Evolutionary conservation across 2,888 invertebrate species (phyloP).

Genomic region (Mimas tiliae): DNA sequence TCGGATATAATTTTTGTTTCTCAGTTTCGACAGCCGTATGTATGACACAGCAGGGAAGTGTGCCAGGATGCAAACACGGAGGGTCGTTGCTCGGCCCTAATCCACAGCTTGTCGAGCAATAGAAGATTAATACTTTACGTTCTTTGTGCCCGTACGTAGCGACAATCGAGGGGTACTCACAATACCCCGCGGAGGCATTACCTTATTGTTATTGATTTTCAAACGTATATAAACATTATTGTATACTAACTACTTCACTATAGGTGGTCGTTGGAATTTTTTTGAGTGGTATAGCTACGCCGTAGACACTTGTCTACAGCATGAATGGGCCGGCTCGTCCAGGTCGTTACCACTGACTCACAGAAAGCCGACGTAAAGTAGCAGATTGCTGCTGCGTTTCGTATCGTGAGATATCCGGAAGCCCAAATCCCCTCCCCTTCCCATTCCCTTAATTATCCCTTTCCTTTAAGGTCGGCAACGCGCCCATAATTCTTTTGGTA

Average conservation of each 20-base stretch:
- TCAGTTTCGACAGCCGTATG: constrained; percentile 37
- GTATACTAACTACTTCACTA: neutral
- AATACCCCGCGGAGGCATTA: constrained; percentile 55
- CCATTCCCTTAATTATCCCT: no score
- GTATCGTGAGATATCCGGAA: no score
- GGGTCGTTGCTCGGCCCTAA: constrained; percentile 34
- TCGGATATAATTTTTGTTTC: neutral
- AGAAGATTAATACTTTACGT: constrained; percentile 79
- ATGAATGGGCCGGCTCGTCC: no score
- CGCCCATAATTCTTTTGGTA: no score
- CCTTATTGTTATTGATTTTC: constrained; percentile 60
- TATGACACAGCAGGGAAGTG: constrained; percentile 56
- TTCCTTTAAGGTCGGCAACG: no score
- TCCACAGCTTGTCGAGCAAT: constrained; percentile 63
- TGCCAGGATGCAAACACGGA: constrained; percentile 77
- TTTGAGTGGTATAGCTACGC: no score
- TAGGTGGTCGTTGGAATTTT: neutral
- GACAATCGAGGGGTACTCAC: constrained; percentile 58
- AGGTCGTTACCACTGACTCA: no score
- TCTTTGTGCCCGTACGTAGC: constrained; percentile 66
- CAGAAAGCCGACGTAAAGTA: no score
- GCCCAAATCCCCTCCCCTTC: no score
- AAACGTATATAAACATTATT: constrained; percentile 28
- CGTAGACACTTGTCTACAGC: no score
- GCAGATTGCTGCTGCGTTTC: no score